Evolutionary conservation across 2,797 vertebrate genomes (phyloP), one percentile per base, ranked within the genome.

Genomic region (Benthosema pterotum): DNA sequence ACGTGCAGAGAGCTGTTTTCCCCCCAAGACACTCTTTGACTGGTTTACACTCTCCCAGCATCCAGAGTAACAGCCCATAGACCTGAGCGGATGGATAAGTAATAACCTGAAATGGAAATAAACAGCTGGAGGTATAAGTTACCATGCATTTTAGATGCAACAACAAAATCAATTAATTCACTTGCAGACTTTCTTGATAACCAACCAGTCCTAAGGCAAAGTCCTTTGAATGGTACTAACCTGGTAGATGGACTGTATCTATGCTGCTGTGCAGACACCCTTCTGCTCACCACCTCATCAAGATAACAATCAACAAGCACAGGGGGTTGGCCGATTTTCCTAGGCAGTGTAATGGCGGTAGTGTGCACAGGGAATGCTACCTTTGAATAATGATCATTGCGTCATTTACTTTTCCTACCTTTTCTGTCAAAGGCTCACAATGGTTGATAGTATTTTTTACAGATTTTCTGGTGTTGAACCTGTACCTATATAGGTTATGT

Each of bases 81-180:
- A 87, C 78, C 71, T 78, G 79, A 86, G 87, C 61, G 61, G 74
- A 70, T 67, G 65, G 77, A 79, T 22, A 17, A 74, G 67, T 38
- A 75, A 85, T 81, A 38, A 74, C 83, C 84, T 84, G 71, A 85
- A 89, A 87, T 85, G 75, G 83, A 86, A 90, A 90, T 82, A 89
- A 88, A 85, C 77, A 80, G 75, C 84, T 83, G 50, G 68, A 59
- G 83, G 86, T 80, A 66, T 25, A 83, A 86, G 67, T 82, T 84
- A 81, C 51, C 62, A 73, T 62, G 74, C 72, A 67, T 84, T 84
- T 78, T 84, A 83, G 83, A 75, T 86, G 83, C 74, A 78, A 80
- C 82, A 82, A 89, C 85, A 83, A 89, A 89, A 81, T 74, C 59
- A 80, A 80, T 88, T 67, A 72, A 84, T 88, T 86, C 78, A 70